Conservation (phyloP, 2,888 invertebrate species). For the Mantis religiosa region DNA sequence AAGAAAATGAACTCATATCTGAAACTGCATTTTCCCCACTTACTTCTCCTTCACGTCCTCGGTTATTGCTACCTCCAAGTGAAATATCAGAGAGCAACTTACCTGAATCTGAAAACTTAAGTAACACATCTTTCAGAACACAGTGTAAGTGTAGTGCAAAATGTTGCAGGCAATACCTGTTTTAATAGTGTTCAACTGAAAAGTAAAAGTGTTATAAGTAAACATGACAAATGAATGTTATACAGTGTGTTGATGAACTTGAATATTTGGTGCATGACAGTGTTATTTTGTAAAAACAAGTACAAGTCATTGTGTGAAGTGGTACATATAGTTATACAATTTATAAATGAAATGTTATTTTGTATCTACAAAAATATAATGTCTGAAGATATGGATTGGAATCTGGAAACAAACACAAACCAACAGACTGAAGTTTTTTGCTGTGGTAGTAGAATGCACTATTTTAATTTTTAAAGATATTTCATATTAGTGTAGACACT, state of each 20-base stretch:
- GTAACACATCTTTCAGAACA: slow-evolving; percentile 34
- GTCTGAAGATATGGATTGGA: neutral
- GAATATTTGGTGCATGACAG: too few relatives aligned
- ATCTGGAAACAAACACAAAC: too few relatives aligned
- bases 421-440: neutral
- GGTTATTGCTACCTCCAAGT: neutral
- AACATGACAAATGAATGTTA: neutral
- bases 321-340: neutral
- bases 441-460: neutral
- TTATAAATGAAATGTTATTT: too few relatives aligned
- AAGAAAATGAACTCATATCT: neutral
- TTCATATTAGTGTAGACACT: neutral
- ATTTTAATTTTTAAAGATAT: neutral
- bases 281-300: neutral
- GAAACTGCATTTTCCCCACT: slow-evolving; percentile 1
- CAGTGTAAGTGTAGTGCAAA: slow-evolving; percentile 69
- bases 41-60: slow-evolving; percentile 15
- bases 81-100: neutral
- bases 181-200: slow-evolving; percentile 45
- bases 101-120: slow-evolving; percentile 7
- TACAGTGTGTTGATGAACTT: neutral
- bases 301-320: neutral
- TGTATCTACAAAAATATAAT: neutral
- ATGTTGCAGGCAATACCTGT: slow-evolving; percentile 72
- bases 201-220: neutral